These are phyloP conservation scores for Noctua fimbriata DNA, from an alignment of 2,888 invertebrate genomes.

Conservation along the genomic window DNA sequence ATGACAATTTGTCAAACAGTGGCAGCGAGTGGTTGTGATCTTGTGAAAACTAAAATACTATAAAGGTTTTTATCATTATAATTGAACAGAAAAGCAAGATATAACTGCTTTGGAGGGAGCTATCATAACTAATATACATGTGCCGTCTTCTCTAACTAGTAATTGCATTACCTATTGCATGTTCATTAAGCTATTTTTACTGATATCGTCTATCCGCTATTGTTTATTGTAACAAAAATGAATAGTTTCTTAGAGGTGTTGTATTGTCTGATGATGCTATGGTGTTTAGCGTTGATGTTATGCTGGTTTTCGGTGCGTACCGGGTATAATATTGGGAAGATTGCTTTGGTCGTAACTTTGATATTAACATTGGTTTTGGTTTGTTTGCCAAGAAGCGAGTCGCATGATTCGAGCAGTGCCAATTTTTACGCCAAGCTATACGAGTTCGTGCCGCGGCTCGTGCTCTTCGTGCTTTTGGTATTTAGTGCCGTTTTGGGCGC, in stretches of 20 bases:
- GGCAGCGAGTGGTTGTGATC: slow-evolving; percentile 60
- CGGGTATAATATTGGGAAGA: slow-evolving; percentile 92
- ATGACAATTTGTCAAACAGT: slow-evolving; percentile 44
- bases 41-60: slow-evolving; percentile 60
- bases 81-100: slow-evolving; percentile 66
- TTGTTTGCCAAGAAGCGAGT: slow-evolving; percentile 90
- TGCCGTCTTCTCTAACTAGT: slow-evolving; percentile 72
- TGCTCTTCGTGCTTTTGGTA: slow-evolving; percentile 76
- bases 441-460: slow-evolving; percentile 72
- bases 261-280: slow-evolving; percentile 91
- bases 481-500: slow-evolving; percentile 76
- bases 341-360: slow-evolving; percentile 89
- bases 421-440: slow-evolving; percentile 88
- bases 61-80: slow-evolving; percentile 68
- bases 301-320: slow-evolving; percentile 92
- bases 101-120: slow-evolving; percentile 70
- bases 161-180: slow-evolving; percentile 74
- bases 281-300: slow-evolving; percentile 91
- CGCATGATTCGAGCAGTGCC: slow-evolving; percentile 76
- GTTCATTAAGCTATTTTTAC: slow-evolving; percentile 67
- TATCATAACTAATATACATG: slow-evolving; percentile 68
- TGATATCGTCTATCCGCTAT: slow-evolving; percentile 60
- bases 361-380: slow-evolving; percentile 91
- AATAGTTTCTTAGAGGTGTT: slow-evolving; percentile 91
- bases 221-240: slow-evolving; percentile 74